Conservation (phyloP, 2,113 vertebrate species). For the Nipponia nippon region DNA sequence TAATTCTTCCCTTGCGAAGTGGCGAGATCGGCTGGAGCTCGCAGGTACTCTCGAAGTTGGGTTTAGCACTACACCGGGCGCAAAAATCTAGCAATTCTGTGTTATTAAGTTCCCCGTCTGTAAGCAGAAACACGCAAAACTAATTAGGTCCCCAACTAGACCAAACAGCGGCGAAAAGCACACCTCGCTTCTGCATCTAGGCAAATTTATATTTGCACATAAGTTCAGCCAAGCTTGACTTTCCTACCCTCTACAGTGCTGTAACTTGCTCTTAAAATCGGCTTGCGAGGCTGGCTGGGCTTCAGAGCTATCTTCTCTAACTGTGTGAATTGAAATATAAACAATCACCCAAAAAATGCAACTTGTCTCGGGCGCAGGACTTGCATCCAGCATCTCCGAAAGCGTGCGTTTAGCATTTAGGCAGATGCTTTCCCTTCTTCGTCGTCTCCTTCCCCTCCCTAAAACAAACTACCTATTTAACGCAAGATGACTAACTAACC, state of each 20-base stretch:
- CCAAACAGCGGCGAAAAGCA: conserved; percentile 8
- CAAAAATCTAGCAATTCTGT: neutral
- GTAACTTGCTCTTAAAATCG: neutral
- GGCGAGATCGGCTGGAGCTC: conserved; percentile 47
- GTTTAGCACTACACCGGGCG: neutral
- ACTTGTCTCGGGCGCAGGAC: neutral
- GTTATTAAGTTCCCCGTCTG: neutral
- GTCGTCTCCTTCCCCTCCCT: neutral
- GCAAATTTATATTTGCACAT: neutral
- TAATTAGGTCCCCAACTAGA: conserved; percentile 26
- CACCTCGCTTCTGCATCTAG: neutral
- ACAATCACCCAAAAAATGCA: conserved; percentile 43
- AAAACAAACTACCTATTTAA: conserved; percentile 55
- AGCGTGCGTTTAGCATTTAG: neutral
- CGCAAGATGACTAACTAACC: conserved; percentile 26
- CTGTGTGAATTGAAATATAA: neutral
- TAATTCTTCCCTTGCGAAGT: conserved; percentile 58
- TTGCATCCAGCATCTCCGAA: neutral
- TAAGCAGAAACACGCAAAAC: conserved; percentile 41
- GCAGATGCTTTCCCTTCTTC: conserved; percentile 31
- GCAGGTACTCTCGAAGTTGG: conserved; percentile 71
- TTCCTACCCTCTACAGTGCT: neutral
- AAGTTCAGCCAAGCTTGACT: conserved; percentile 50
- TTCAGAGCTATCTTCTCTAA: conserved; percentile 18
- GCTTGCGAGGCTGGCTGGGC: neutral